Conservation (phyloP, 2,888 invertebrate genomes). For the Dione vanillae region DNA sequence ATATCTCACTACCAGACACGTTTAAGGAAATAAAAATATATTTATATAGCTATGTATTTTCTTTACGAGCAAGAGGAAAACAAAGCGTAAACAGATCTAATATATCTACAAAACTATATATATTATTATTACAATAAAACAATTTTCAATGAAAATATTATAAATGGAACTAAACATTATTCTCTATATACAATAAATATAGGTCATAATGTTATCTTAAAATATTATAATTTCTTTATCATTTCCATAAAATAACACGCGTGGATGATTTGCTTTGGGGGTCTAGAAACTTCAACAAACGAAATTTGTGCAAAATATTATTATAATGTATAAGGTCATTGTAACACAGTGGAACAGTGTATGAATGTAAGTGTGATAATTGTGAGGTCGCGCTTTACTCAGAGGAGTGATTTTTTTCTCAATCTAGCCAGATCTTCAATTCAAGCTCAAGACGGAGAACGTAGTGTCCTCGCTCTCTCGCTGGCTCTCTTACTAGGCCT, state of each 20-base stretch:
- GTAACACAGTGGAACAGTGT: not conserved
- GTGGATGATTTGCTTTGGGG: not conserved
- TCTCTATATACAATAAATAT: not conserved
- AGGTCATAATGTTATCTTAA: constrained; percentile 1
- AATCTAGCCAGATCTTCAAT: too few species aligned
- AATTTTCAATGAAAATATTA: not conserved
- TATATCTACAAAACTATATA: not conserved
- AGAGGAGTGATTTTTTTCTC: too few species aligned
- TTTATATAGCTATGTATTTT: not conserved
- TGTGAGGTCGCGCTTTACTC: too few species aligned
- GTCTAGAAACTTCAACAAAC: not conserved
- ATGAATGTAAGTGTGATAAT: not conserved
- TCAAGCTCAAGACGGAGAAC: too few species aligned
- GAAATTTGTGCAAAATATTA: not conserved
- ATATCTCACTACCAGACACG: too few species aligned
- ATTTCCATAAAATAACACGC: not conserved
- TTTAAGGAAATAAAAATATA: not conserved
- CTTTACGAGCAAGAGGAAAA: not conserved
- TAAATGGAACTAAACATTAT: too few species aligned
- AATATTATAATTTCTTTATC: not conserved
- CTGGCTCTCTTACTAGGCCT: too few species aligned
- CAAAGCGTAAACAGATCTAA: not conserved
- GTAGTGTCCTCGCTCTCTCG: too few species aligned
- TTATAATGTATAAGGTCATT: not conserved
- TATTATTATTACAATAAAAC: not conserved